Evolutionary conservation across 2,888 invertebrate genomes (phyloP).

Genomic region (Boloria euphrosyne): DNA sequence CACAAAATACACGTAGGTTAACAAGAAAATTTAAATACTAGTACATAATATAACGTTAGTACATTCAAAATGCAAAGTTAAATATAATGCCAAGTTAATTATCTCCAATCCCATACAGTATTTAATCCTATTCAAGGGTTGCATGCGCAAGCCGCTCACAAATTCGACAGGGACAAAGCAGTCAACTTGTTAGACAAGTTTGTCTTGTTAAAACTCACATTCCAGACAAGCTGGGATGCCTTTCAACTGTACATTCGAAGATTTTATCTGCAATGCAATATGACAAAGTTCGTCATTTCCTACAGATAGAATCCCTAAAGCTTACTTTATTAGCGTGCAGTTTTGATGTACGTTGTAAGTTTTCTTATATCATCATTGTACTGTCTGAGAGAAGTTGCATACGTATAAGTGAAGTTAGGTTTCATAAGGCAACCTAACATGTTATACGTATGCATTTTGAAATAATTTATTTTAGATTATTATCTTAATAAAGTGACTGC

Average conservation of each 20-base stretch:
- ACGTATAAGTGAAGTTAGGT: not conserved
- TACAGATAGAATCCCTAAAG: slow-evolving; percentile 27
- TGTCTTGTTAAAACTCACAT: slow-evolving; percentile 65
- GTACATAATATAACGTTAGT: not conserved
- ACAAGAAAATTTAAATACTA: not conserved
- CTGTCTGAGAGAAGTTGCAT: not conserved
- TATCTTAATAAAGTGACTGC: too few species aligned
- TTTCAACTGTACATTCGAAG: slow-evolving; percentile 42
- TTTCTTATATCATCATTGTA: slow-evolving; percentile 16
- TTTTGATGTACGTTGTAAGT: slow-evolving; percentile 14
- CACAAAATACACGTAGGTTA: too few species aligned
- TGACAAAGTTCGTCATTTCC: slow-evolving; percentile 33
- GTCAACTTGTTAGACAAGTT: slow-evolving; percentile 66
- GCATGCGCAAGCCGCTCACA: slow-evolving; percentile 65
- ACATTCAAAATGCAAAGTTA: slow-evolving; percentile 24
- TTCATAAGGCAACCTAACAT: not conserved
- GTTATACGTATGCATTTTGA: too few species aligned
- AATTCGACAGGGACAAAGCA: slow-evolving; percentile 51
- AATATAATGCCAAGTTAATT: slow-evolving; percentile 45
- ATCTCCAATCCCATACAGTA: slow-evolving; percentile 45
- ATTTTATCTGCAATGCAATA: slow-evolving; percentile 44
- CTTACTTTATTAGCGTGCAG: slow-evolving; percentile 24
- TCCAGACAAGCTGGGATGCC: slow-evolving; percentile 48
- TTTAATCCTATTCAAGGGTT: slow-evolving; percentile 54
- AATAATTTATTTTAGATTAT: too few species aligned